phyloP scores from a whole-genome alignment of 2,797 vertebrate genomes.

The Knipowitschia caucasica region DNA sequence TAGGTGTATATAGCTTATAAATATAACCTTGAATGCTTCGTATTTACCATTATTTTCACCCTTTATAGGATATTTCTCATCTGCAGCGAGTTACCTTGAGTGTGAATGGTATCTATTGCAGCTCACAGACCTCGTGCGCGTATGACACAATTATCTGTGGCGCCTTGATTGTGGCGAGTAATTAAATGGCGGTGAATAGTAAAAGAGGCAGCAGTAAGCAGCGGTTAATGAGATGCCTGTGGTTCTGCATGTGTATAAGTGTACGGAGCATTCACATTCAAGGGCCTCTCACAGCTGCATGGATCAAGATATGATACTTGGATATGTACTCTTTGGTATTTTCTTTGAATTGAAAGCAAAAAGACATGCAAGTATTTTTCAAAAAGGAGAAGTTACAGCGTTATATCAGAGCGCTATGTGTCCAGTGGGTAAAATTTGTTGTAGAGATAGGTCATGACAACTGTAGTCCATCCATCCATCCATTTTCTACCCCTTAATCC shows the following conservation, averaged over 20 bases:
- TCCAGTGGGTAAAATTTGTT: no score
- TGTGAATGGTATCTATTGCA: conserved; percentile 34
- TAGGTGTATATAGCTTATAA: neutral
- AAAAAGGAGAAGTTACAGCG: no score
- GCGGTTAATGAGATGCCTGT: conserved; percentile 59
- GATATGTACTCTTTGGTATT: conserved; percentile 25
- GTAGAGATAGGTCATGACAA: no score
- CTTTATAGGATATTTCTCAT: conserved; percentile 6
- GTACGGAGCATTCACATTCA: conserved; percentile 46
- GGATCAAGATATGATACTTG: conserved; percentile 18
- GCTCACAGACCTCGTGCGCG: conserved; percentile 23
- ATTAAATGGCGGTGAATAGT: conserved; percentile 57
- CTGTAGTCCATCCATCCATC: no score
- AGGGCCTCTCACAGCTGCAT: conserved; percentile 40
- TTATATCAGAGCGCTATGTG: no score
- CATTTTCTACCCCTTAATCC: no score
- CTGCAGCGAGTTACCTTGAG: conserved; percentile 43
- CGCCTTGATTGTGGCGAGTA: conserved; percentile 61
- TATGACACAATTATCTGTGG: conserved; percentile 49
- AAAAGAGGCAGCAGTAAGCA: conserved; percentile 46
- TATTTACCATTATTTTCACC: conserved; percentile 19
- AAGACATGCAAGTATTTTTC: neutral
- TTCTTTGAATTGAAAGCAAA: conserved; percentile 2
- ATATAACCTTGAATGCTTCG: neutral
- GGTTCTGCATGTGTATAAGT: conserved; percentile 37